Conservation (phyloP, 2,797 vertebrate genomes). For the Enteromius trimaculatus region DNA sequence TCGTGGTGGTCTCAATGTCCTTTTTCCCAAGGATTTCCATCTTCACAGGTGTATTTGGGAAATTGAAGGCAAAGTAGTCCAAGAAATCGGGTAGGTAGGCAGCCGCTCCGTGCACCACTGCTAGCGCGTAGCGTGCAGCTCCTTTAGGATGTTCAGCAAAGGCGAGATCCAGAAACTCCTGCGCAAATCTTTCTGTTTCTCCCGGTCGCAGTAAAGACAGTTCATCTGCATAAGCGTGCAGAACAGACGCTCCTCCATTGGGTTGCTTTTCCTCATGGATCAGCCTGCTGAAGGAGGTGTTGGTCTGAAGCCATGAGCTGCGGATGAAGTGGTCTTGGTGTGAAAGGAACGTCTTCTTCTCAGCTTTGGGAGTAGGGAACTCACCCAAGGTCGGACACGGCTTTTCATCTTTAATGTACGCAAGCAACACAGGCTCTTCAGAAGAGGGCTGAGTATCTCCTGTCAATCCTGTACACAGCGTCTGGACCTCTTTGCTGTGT, state of each 20-base stretch:
- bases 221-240: slow-evolving; percentile 97
- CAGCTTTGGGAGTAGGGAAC: slow-evolving; percentile 81
- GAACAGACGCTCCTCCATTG: slow-evolving; percentile 91
- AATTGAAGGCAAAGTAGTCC: slow-evolving; percentile 99
- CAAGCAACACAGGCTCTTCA: slow-evolving; percentile 66
- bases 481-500: slow-evolving; percentile 94
- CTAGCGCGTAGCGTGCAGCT: slow-evolving; percentile 89
- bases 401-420: slow-evolving; percentile 80
- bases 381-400: slow-evolving; percentile 74
- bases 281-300: slow-evolving; percentile 86
- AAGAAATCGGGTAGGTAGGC: slow-evolving; percentile 96
- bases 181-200: slow-evolving; percentile 91
- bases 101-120: slow-evolving; percentile 94
- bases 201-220: slow-evolving; percentile 88
- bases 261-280: slow-evolving; percentile 94
- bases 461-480: slow-evolving; percentile 80
- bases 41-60: slow-evolving; percentile 96
- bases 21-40: slow-evolving; percentile 99
- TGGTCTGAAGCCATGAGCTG: slow-evolving; percentile 89
- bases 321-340: slow-evolving; percentile 95
- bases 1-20: slow-evolving; percentile 98
- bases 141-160: slow-evolving; percentile 90
- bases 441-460: slow-evolving; percentile 73
- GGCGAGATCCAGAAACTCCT: slow-evolving; percentile 91
- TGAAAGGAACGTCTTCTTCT: slow-evolving; percentile 86